These are phyloP conservation scores for Drosophila nigritarsus DNA, from an alignment of 2,888 invertebrate genomes.

Conservation along the genomic window DNA sequence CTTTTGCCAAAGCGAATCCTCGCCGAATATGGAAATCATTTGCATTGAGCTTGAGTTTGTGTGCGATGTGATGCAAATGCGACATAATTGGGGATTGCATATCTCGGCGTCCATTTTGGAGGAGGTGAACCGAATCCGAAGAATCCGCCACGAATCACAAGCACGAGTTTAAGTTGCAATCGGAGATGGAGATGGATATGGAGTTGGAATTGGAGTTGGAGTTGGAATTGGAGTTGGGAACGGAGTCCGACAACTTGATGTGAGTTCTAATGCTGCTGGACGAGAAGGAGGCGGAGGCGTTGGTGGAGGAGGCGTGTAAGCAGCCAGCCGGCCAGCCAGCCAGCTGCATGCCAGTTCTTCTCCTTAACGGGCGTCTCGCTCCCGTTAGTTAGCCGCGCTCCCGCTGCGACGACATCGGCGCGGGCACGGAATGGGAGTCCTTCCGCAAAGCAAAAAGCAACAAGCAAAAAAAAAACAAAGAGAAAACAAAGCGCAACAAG, in stretches of 20 bases:
- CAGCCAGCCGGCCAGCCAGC: conserved; percentile 71
- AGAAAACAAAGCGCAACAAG: conserved; percentile 58
- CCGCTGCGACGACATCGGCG: conserved; percentile 36
- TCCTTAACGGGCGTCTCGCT: conserved; percentile 30
- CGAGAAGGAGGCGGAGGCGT: conserved; percentile 14
- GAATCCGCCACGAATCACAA: conserved; percentile 19
- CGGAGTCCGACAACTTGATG: background rate
- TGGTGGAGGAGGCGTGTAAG: conserved; percentile 48
- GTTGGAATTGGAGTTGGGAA: conserved; percentile 5
- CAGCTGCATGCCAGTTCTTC: conserved; percentile 68
- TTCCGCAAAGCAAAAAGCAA: background rate
- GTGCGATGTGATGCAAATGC: conserved; percentile 84
- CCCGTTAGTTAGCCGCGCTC: conserved; percentile 39
- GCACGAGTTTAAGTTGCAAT: conserved; percentile 13
- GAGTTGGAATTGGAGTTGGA: conserved; percentile 17
- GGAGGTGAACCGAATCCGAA: conserved; percentile 6
- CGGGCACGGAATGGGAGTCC: background rate
- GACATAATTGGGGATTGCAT: conserved; percentile 82
- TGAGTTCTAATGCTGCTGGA: background rate
- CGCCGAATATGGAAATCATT: conserved; percentile 85
- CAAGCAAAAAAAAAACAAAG: background rate
- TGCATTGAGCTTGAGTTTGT: conserved; percentile 80
- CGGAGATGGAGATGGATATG: conserved; percentile 5
- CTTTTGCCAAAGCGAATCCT: conserved; percentile 84
- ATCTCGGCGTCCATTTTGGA: conserved; percentile 67